Evolutionary conservation across 2,797 vertebrate genomes (phyloP).

Genomic region (Helarctos malayanus): DNA sequence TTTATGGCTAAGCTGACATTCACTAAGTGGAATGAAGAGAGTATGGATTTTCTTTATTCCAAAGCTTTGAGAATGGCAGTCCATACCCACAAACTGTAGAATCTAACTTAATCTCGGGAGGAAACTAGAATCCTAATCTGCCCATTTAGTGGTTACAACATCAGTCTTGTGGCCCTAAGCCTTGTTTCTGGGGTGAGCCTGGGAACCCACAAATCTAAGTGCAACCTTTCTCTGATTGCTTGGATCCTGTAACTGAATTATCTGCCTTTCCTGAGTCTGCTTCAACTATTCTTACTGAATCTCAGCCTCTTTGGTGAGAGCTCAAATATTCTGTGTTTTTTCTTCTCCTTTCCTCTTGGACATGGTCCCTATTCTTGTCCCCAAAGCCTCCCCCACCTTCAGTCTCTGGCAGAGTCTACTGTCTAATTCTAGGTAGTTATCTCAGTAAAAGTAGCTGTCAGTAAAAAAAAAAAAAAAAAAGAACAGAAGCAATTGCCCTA

Average conservation of each 20-base stretch:
- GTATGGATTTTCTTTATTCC: background rate
- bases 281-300: background rate
- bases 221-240: background rate
- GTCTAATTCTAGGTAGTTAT: background rate
- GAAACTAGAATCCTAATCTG: background rate
- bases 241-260: background rate
- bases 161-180: background rate
- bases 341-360: background rate
- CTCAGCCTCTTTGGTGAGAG: background rate
- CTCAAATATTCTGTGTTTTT: background rate
- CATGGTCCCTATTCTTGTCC: background rate
- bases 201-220: background rate
- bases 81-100: background rate
- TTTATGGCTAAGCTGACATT: background rate
- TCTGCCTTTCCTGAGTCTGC: background rate
- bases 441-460: background rate
- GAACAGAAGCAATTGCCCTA: background rate
- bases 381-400: background rate
- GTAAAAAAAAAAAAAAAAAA: background rate
- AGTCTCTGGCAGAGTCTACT: background rate
- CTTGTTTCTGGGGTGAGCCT: background rate
- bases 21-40: background rate
- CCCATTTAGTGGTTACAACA: background rate
- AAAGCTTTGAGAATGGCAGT: slow-evolving; percentile 4
- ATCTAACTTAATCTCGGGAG: background rate